Evolutionary conservation across 1,140 invertebrate genomes (phyloP), one percentile per base, ranked within the genome.

Genomic region (Pectinophora gossypiella): DNA sequence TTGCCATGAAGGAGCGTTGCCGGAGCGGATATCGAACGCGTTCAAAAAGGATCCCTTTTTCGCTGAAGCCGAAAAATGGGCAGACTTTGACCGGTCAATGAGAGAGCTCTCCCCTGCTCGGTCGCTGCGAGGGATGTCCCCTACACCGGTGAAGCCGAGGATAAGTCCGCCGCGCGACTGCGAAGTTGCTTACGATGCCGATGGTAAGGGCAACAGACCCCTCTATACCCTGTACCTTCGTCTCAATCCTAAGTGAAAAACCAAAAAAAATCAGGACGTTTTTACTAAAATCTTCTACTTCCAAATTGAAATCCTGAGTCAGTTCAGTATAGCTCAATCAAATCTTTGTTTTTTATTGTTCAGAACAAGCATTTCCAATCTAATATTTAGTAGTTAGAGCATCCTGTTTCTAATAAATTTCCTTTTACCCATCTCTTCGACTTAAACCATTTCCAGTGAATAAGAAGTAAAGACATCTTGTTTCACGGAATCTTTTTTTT

Each of bases 181-280:
- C 65, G 91, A 92, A 85, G 88, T 92, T 64, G 92, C 91, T 59
- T 93, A 89, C 83, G 92, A 93, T 85, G 90, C 91, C 85, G 91
- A 92, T 81, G 91, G 91, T 92, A 91, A 89, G 89, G 80, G 75
- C 77, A 71, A 66, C 74, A 81, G 76, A 73, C 64, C 61, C 57
- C 57, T 52, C 53, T 50, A 45, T 51, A 62, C 59, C 63, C 68
- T 76, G 64, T 72, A 58, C 76, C 73, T 85, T 77, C 76, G 72
- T 76, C 74, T 74, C 68, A 55, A 67, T 65, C 72, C 69, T 65
- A 10, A 27, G 12, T 27, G 23, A 12, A 12, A 6, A 27, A 27
- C 23, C 23, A 27, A 27, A 6, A 5, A 27, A 27, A 27, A 5
- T 27, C 5, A 27, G 5, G 23, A 12, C 23, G n/a, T n/a, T n/a